Evolutionary conservation across 2,888 invertebrate species (phyloP), one percentile per base, ranked within the genome.

Genomic region (Xestia rhomboidea): DNA sequence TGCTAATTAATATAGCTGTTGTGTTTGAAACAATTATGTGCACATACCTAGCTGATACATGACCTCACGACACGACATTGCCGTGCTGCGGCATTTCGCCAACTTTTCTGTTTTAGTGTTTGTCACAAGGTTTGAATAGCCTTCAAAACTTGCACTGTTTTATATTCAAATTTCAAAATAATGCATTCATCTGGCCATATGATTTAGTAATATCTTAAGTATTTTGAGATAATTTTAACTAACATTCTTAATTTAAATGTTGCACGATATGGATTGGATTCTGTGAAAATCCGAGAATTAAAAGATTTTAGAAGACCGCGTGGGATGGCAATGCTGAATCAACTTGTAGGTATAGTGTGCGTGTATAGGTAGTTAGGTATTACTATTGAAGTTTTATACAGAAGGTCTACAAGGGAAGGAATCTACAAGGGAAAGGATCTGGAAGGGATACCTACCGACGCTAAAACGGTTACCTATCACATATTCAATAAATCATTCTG

Each of bases 111-210:
- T 72, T 81, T 68, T 41, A 76, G 68, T 66, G 68, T 76, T 81
- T 82, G 76, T 82, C 82, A 85, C 76, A 63, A 46, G 46, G 60
- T 76, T 67, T 74, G 64, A 44, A 60, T 66, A 73, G 64, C 86
- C 86, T 86, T 87, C 79, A 76, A 44, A 76, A 74, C 75, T 76
- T 82, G 77, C 85, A 79, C 79, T 72, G 76, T 79, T 84, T 84
- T 75, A 87, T 81, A 85, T 79, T 85, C 76, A 76, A 51, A 77
- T 87, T 87, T 72, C 82, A 73, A 75, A 86, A 85, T 77, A 74
- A 69, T 51, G 38, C 62, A 76, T 75, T 67, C 68, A 83, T 72
- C 62, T 86, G 60, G 66, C 49, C 57, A 71, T 54, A 84, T 46
- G 21, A 15, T 81, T 85, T 69, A 18, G 85, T 57, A 68, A 81